Evolutionary conservation across 2,113 vertebrate genomes (phyloP), one percentile per base, ranked within the genome.

Genomic region (Recurvirostra avosetta): DNA sequence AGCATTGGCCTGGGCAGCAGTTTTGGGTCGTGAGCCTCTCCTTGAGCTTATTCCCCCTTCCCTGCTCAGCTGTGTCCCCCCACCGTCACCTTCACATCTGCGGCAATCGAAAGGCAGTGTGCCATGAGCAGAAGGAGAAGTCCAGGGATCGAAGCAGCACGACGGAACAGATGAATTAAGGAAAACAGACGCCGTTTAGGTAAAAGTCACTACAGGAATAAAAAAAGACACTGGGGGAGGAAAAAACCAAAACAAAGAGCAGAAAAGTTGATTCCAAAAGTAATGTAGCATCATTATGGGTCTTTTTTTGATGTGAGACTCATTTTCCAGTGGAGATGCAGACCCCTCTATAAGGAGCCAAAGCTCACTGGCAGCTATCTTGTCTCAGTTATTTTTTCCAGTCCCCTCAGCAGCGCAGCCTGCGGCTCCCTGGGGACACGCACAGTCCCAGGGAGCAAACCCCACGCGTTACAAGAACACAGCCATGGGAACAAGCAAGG

Each of bases 351-450:
- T 13, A 21, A 65, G 0, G 0, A 59, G 29, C 20, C 82, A 43
- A 67, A 49, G 10, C 50, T 63, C 67, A 16, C 79, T 1, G 0
- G 47, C 62, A 65, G 23, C 32, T 43, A 3, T 15, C 45, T 8
- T 1, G 0, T 32, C 66, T 53, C 12, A 0, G 0, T 4, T 34
- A 15, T 5, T 59, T 79, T 73, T 26, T 26, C 52, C 4, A 2
- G 22, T 9, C 36, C 49, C 2, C 41, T 49, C 34, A 8, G 49
- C 11, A 53, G 32, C 52, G 68, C 43, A 3, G 34, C 34, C 49
- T 6, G n/a, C 1, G 2, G 47, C 53, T 70, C 68, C 17, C 34
- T 0, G 0, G 50, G 40, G 59, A 52, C 43, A 61, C 0, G 0
- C 18, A 5, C 2, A 45, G 0, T 53, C 41, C 11, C 68, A 38